Evolutionary conservation across 2,797 vertebrate genomes (phyloP), one percentile per base, ranked within the genome.

Genomic region (Denticeps clupeoides): DNA sequence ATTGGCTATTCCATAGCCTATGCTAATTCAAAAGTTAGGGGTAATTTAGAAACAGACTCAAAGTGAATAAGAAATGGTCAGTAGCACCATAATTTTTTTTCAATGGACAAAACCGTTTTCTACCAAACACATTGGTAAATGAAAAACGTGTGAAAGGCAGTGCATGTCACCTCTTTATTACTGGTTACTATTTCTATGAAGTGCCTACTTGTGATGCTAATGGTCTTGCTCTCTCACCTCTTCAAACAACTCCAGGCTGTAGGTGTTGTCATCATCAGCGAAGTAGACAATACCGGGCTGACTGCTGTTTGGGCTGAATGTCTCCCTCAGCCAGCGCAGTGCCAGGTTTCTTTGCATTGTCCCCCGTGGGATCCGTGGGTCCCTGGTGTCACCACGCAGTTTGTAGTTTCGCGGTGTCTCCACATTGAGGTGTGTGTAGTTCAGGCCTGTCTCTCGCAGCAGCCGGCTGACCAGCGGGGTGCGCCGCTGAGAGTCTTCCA

Each of bases 321-420:
- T 95, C 79, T 98, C 93, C 37, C 93, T 78, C 33, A 98, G 80
- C 93, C 93, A 98, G 10, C 92, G 75, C 55, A 98, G 75, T 2
- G 93, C 93, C 53, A 97, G 80, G 70, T 98, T 98, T 70, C 93
- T 84, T 75, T 98, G 93, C 93, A 98, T 94, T 72, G 94, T 98
- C 23, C 94, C 94, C 0, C 93, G 82, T 1, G 93, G 93, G 52
- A 97, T 95, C 45, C 93, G 85, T 1, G 92, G 93, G 59, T 98
- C 92, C 12, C 92, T 71, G 21, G 86, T 86, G 53, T 98, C 94
- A 1, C 89, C 93, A 4, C 91, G 77, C 62, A 95, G 77, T 77
- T 96, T 97, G 79, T 97, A 98, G 80, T 94, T 97, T 47, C 89
- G 86, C 1, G 94, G 94, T 0, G 94, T 96, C 83, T 98, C 93